Percentiles rank a stretch among this genome's conserved stretches.
Conservation (phyloP, 2,113 vertebrate species). For the Labeo catla region DNA sequence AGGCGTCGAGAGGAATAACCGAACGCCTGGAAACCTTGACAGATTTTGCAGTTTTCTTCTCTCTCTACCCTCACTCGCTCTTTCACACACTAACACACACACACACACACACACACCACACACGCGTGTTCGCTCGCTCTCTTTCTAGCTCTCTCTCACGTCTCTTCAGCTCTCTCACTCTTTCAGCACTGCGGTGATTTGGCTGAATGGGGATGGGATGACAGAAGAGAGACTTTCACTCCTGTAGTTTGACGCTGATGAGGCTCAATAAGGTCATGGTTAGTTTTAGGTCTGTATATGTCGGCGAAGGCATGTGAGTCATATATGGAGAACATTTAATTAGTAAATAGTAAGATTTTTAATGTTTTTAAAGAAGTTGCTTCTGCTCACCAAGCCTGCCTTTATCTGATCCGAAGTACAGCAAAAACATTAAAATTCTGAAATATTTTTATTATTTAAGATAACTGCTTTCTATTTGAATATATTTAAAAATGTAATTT, state of each 20-base stretch:
- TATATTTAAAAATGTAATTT: too few relatives aligned
- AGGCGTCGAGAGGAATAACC: slow-evolving; percentile 61
- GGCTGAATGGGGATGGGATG: slow-evolving; percentile 62
- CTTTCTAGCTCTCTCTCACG: slow-evolving; percentile 23
- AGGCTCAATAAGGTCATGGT: slow-evolving; percentile 49
- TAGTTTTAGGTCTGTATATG: slow-evolving; percentile 11
- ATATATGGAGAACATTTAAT: slow-evolving; percentile 17
- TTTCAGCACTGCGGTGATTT: slow-evolving; percentile 77
- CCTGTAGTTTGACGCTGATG: slow-evolving; percentile 26
- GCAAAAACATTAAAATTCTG: too few relatives aligned
- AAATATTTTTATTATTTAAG: too few relatives aligned
- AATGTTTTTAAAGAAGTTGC: too few relatives aligned
- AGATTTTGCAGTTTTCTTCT: slow-evolving; percentile 62
- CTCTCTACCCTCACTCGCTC: slow-evolving; percentile 37
- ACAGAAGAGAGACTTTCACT: slow-evolving; percentile 31
- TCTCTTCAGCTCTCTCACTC: slow-evolving; percentile 31
- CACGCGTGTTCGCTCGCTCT: slow-evolving; percentile 25
- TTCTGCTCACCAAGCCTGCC: too few relatives aligned
- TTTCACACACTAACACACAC: slow-evolving; percentile 21
- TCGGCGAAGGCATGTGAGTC: slow-evolving; percentile 29
- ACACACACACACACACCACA: slow-evolving; percentile 20
- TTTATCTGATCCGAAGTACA: too few relatives aligned
- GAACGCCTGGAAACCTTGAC: slow-evolving; percentile 62
- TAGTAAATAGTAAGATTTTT: neutral
- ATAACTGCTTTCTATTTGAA: too few relatives aligned